Evolutionary conservation across 2,888 invertebrate genomes (phyloP), one percentile per base, ranked within the genome.

Genomic region (Adela reaumurella): DNA sequence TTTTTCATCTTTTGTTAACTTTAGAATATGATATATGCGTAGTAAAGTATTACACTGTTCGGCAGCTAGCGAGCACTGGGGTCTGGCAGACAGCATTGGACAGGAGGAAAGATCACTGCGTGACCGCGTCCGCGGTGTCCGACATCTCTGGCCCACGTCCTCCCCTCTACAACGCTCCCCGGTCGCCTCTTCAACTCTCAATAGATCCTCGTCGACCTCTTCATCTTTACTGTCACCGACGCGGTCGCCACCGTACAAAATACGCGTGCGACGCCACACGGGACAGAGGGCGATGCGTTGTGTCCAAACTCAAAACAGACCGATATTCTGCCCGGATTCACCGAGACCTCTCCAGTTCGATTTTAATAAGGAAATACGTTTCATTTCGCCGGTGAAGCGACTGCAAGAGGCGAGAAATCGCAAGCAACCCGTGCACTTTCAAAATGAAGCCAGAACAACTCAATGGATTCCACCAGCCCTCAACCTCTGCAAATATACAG

Each of bases 1-100:
- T n/a, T n/a, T n/a, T n/a, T n/a, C n/a, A n/a, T n/a, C n/a, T n/a
- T n/a, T n/a, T n/a, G n/a, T n/a, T n/a, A n/a, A n/a, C n/a, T n/a
- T n/a, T n/a, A n/a, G n/a, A n/a, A n/a, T n/a, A n/a, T n/a, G n/a
- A n/a, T n/a, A n/a, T n/a, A n/a, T n/a, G n/a, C n/a, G n/a, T n/a
- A 24, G 24, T 24, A 24, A 24, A 24, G 8, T 24, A 35, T 8
- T 35, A 14, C 35, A 71, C 76, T 69, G 58, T 71, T 77, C 70
- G 76, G 73, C 77, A 77, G 77, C 67, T 77, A 78, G 76, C 76
- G 76, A 68, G 76, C 77, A 72, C 73, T 73, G 71, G 68, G 70
- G 66, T 67, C 65, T 69, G 67, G 59, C 57, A 58, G 66, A 63
- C n/a, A 61, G 65, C 65, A 62, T 60, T 62, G 55, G 55, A 64